These are phyloP conservation scores for Lucifuga dentata DNA, from an alignment of 2,113 vertebrate species.

Conservation along the genomic window DNA sequence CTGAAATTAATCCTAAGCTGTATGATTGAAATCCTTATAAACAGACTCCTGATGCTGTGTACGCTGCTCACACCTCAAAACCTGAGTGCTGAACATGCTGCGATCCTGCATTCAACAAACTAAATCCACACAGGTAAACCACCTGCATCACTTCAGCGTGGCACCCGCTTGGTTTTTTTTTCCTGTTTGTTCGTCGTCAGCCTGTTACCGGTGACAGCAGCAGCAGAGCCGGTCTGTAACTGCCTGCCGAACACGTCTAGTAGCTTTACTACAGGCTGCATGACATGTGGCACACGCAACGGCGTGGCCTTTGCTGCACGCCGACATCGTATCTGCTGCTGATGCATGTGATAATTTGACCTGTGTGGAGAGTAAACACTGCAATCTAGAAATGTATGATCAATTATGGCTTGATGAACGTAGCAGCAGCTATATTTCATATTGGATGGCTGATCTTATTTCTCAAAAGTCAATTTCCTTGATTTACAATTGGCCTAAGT, in stretches of 20 bases:
- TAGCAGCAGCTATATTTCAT: neutral
- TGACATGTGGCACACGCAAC: slow-evolving; percentile 45
- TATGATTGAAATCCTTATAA: slow-evolving; percentile 2
- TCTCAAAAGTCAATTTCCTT: neutral
- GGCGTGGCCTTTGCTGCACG: slow-evolving; percentile 11
- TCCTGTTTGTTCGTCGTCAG: slow-evolving; percentile 9
- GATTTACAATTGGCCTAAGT: slow-evolving; percentile 1
- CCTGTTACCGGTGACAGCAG: slow-evolving; percentile 29
- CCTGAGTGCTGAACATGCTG: neutral
- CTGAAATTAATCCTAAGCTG: neutral
- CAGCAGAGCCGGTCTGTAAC: slow-evolving; percentile 17
- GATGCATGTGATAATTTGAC: neutral
- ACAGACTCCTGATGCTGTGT: neutral
- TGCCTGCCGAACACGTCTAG: slow-evolving; percentile 28
- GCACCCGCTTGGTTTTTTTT: neutral
- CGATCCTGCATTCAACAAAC: neutral
- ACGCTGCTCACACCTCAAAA: neutral
- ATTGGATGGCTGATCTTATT: neutral
- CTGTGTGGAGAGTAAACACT: slow-evolving; percentile 5
- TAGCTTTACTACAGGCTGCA: slow-evolving; percentile 45
- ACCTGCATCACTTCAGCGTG: neutral
- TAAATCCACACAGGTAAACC: slow-evolving; percentile 4
- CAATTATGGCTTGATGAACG: neutral
- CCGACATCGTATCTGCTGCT: neutral
- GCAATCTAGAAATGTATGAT: neutral